Base-by-base conservation (phyloP, 1,140 invertebrate species). In the Lerema accius region DNA sequence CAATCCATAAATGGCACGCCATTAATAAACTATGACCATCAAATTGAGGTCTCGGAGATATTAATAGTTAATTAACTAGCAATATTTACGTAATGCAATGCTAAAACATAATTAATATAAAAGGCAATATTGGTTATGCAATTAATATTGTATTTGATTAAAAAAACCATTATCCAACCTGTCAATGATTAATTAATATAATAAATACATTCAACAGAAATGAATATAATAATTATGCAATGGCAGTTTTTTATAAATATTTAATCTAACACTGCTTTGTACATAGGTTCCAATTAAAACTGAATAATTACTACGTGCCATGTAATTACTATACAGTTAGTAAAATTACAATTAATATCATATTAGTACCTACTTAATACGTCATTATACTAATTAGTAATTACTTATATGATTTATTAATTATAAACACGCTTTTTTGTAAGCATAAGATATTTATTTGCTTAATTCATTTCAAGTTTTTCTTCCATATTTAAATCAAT, bases 141-240 rank as follows among this genome's bases (percentile, higher is more conserved):
- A 23, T 23, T 5, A 23, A 23, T 23, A 23, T 42, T 42, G 39
- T 42, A 17, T 43, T 43, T 43, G 4, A 17, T 46, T 46, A 23
- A 1, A 46, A 45, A 45, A 45, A 17, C 19, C 28, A 9, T 32
- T 32, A 32, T 1, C 28, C 3, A 26, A 32, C 1, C 46, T 49
- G 46, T 49, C 46, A 49, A 28, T 23, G 19, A 32, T 14, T 49
- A 32, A 49, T 49, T 49, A 49, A 15, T 32, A 28, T 49, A 28
- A 32, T 49, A 9, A 7, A 26, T 28, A 23, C 43, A 46, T 17
- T 46, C 10, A 49, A 32, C 10, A 11, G 0, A 28, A 49, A 28
- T 49, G 17, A 23, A 11, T 32, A 7, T 32, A 9, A 32, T 32
- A 32, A 4, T 32, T 32, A 32, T 32, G 28, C 4, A 32, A 32